Conservation (phyloP, 2,797 vertebrate genomes). For the Rhinichthys osculus region DNA sequence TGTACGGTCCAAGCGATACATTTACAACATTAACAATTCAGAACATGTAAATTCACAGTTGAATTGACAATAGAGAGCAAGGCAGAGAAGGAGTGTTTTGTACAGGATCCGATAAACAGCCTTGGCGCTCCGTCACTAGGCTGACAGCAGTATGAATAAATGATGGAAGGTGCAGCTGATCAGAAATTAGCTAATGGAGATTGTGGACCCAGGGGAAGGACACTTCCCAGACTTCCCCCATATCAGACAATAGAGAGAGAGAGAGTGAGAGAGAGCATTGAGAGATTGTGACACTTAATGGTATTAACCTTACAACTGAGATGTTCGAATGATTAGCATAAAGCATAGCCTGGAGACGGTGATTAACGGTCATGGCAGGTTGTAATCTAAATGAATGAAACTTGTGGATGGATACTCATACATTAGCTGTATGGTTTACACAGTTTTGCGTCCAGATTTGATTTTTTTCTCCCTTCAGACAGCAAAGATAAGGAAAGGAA, state of each 20-base stretch:
- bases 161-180: conserved; percentile 78
- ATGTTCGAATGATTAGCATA: conserved; percentile 31
- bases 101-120: conserved; percentile 73
- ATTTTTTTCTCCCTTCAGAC: not conserved
- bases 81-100: conserved; percentile 35
- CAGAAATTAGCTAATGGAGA: conserved; percentile 80
- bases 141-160: conserved; percentile 75
- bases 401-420: not conserved
- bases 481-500: not conserved
- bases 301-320: conserved; percentile 64
- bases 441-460: not conserved
- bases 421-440: not conserved
- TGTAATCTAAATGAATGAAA: conserved; percentile 16
- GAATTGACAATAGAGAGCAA: conserved; percentile 43
- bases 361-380: conserved; percentile 22
- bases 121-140: conserved; percentile 71
- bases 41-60: conserved; percentile 43
- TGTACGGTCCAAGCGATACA: not conserved
- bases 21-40: conserved; percentile 43
- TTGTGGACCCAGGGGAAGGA: conserved; percentile 62
- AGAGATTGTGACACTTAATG: conserved; percentile 59
- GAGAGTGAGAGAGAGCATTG: conserved; percentile 25
- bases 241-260: conserved; percentile 27
- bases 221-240: conserved; percentile 64
- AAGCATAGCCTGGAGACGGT: conserved; percentile 53